Evolutionary conservation across 1,140 invertebrate genomes (phyloP).

Genomic region (Venturia canescens): DNA sequence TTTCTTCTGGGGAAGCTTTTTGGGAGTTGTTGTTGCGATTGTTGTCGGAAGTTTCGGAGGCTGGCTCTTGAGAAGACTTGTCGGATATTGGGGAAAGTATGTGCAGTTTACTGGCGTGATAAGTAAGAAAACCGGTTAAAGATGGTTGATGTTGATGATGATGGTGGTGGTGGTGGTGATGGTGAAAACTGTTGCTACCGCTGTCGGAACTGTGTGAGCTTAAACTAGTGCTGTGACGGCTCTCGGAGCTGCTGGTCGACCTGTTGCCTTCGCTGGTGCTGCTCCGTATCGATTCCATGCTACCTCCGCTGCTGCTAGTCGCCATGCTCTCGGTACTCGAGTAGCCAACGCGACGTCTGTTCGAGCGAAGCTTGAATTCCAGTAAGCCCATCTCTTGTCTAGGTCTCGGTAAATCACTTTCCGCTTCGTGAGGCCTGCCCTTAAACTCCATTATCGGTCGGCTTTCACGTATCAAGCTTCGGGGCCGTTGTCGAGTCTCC

Average conservation of each 20-base stretch:
- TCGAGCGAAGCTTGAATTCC: slow-evolving; percentile 71
- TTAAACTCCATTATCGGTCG: slow-evolving; percentile 83
- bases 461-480: slow-evolving; percentile 75
- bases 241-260: slow-evolving; percentile 88
- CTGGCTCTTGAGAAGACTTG: slow-evolving; percentile 92
- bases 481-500: slow-evolving; percentile 75
- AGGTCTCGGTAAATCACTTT: slow-evolving; percentile 61
- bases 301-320: slow-evolving; percentile 88
- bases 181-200: slow-evolving; percentile 79
- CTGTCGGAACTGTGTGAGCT: slow-evolving; percentile 91
- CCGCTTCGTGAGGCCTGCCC: slow-evolving; percentile 77
- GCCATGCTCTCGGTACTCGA: slow-evolving; percentile 92
- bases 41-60: slow-evolving; percentile 86
- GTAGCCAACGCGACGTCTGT: slow-evolving; percentile 82
- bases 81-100: slow-evolving; percentile 93
- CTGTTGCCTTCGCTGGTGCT: slow-evolving; percentile 90
- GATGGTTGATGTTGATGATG: slow-evolving; percentile 78
- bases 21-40: slow-evolving; percentile 88
- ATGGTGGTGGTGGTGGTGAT: slow-evolving; percentile 66
- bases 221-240: slow-evolving; percentile 85
- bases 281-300: slow-evolving; percentile 89
- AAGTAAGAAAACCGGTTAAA: slow-evolving; percentile 80
- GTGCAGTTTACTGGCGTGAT: slow-evolving; percentile 85
- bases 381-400: slow-evolving; percentile 65
- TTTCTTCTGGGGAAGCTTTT: slow-evolving; percentile 82